These are phyloP conservation scores for Malurus melanocephalus DNA, from an alignment of 2,113 vertebrate species.

Conservation along the genomic window DNA sequence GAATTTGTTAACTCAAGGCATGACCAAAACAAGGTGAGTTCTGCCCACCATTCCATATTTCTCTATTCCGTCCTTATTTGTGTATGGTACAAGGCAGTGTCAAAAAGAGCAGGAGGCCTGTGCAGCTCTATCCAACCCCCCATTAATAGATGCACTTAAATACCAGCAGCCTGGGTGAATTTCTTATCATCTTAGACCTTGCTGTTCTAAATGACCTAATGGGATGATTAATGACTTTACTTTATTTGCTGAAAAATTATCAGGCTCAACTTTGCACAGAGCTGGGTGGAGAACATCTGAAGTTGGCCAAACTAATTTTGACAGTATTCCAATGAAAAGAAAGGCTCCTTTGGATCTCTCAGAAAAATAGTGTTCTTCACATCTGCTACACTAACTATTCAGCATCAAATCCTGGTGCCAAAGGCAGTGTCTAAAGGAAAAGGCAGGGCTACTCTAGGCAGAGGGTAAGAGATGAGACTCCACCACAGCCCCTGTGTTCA, in stretches of 20 bases:
- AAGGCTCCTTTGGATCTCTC: neutral
- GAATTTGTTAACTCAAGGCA: neutral
- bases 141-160: neutral
- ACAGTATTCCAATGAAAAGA: conserved; percentile 14
- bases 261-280: neutral
- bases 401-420: neutral
- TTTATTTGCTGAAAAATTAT: neutral
- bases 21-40: neutral
- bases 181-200: neutral
- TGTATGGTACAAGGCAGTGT: neutral
- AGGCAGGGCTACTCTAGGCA: neutral
- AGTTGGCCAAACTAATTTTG: neutral
- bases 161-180: neutral
- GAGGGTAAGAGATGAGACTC: neutral
- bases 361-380: neutral
- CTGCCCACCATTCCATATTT: neutral
- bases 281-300: neutral
- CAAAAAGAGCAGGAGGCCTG: neutral
- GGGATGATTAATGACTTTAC: neutral
- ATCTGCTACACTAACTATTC: neutral
- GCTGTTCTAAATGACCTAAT: neutral
- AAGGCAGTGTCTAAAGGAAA: neutral
- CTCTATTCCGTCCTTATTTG: neutral
- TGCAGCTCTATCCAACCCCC: neutral
- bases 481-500: accelerated